phyloP scores from a whole-genome alignment of 2,888 invertebrate species.

The Blastobasis lacticolella region DNA sequence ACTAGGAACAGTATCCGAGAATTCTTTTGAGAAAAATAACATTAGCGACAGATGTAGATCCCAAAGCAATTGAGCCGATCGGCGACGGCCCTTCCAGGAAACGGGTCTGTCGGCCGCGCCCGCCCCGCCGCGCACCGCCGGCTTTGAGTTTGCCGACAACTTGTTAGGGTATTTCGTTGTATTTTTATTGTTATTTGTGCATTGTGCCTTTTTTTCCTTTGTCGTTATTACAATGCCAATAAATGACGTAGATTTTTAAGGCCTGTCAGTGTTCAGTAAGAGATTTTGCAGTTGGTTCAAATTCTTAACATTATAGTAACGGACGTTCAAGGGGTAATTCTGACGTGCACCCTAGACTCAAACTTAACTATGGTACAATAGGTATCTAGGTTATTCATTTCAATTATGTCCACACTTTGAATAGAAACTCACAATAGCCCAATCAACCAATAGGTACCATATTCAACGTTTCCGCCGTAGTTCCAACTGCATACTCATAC shows the following conservation, averaged over 20 bases:
- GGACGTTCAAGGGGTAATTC: too few relatives aligned
- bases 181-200: constrained; percentile 32
- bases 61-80: constrained; percentile 46
- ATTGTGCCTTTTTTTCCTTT: constrained; percentile 29
- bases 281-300: too few relatives aligned
- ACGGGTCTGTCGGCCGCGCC: constrained; percentile 19
- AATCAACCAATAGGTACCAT: too few relatives aligned
- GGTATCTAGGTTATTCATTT: too few relatives aligned
- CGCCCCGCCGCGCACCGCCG: constrained; percentile 17
- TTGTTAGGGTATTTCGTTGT: constrained; percentile 44
- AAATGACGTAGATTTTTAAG: background rate
- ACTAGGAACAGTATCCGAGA: constrained; percentile 13
- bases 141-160: constrained; percentile 60
- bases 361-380: too few relatives aligned
- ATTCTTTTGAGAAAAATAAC: constrained; percentile 30
- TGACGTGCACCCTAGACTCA: too few relatives aligned
- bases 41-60: constrained; percentile 63
- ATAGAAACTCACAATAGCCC: too few relatives aligned
- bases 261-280: background rate
- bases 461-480: too few relatives aligned
- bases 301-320: too few relatives aligned
- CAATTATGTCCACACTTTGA: too few relatives aligned
- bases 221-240: constrained; percentile 31
- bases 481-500: too few relatives aligned
- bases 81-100: constrained; percentile 66